Conservation (phyloP, 2,888 invertebrate genomes). For the Parasteatoda lunata region DNA sequence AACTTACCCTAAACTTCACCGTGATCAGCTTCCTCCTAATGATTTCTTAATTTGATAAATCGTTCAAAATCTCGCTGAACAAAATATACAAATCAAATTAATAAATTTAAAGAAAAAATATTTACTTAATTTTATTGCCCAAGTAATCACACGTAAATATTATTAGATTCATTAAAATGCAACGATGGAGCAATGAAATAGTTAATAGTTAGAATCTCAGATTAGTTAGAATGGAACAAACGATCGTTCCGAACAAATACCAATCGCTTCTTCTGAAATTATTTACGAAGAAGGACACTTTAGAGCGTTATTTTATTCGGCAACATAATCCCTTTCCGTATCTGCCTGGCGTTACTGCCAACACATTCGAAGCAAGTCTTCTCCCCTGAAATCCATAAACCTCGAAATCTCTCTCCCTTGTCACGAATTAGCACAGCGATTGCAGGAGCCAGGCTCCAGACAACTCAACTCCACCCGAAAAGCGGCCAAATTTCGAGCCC, state of each 20-base stretch:
- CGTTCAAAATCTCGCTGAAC: no score
- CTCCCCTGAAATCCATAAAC: slow-evolving; percentile 25
- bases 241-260: background rate
- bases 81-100: no score
- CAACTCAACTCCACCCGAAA: slow-evolving; percentile 41
- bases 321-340: background rate
- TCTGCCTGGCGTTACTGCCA: background rate
- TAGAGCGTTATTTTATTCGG: background rate
- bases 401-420: slow-evolving; percentile 16
- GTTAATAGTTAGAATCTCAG: no score
- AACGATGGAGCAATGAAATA: no score
- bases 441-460: slow-evolving; percentile 11
- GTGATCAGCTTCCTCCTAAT: no score
- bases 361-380: background rate
- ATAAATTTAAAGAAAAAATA: no score
- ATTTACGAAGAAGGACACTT: background rate
- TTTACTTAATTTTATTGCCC: no score
- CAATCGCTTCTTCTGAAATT: background rate
- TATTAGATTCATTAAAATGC: no score
- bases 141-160: no score
- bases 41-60: no score
- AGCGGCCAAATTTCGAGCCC: slow-evolving; percentile 7
- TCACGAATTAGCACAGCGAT: slow-evolving; percentile 24
- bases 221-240: background rate
- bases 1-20: no score